These are phyloP conservation scores for Numida meleagris DNA, from an alignment of 2,113 vertebrate genomes.

Conservation along the genomic window DNA sequence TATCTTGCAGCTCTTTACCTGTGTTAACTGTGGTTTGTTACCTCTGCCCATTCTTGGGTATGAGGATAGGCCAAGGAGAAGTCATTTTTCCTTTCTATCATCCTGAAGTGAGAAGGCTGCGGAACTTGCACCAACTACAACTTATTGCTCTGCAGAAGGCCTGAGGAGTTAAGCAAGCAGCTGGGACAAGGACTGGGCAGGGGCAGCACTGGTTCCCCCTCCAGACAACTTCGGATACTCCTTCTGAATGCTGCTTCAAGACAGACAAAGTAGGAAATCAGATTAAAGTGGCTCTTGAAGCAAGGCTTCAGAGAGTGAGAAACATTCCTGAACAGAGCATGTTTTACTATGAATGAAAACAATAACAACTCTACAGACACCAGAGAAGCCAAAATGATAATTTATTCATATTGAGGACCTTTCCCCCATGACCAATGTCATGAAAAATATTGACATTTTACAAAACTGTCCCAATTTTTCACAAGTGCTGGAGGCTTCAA, in stretches of 20 bases:
- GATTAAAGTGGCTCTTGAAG: not conserved
- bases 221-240: rapidly evolving
- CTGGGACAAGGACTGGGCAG: not conserved
- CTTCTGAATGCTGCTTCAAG: not conserved
- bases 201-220: not conserved
- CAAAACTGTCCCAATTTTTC: not conserved
- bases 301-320: not conserved
- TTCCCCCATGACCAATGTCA: rapidly evolving
- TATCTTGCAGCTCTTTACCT: not conserved
- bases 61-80: not conserved
- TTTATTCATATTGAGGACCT: not conserved
- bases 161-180: not conserved
- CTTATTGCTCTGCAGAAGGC: not conserved
- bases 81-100: not conserved
- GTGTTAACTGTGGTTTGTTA: not conserved
- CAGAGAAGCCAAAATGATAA: not conserved
- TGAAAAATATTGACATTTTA: not conserved
- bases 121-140: not conserved
- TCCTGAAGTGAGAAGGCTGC: not conserved
- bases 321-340: not conserved
- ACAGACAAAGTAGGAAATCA: not conserved
- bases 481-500: not conserved
- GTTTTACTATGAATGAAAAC: not conserved
- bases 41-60: not conserved
- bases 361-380: not conserved